Percentiles rank a stretch among this genome's conserved stretches.
Evolutionary conservation across 2,797 vertebrate species (phyloP).

Genomic region (Sebastes flavidus): DNA sequence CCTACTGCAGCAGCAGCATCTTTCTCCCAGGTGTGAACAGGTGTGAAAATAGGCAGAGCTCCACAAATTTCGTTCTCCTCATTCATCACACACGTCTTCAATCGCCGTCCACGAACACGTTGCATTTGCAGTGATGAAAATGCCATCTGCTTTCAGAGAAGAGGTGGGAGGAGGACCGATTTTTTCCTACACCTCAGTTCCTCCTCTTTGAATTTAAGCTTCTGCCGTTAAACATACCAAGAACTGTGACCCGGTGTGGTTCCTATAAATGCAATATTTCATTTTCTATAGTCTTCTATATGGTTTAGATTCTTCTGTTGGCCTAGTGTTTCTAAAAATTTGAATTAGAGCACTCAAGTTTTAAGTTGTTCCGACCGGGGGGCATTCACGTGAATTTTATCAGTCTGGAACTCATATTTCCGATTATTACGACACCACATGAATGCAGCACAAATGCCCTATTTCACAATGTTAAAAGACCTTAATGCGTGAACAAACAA

Average conservation of each 20-base stretch:
- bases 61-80: neutral
- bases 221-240: neutral
- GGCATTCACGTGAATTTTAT: too few species aligned
- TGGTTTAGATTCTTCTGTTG: too few species aligned
- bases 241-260: neutral
- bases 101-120: neutral
- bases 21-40: conserved; percentile 11
- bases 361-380: too few species aligned
- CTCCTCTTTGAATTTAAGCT: neutral
- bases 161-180: conserved; percentile 21
- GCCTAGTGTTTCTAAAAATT: neutral
- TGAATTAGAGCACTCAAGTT: too few species aligned
- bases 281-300: neutral
- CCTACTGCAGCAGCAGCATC: neutral
- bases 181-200: neutral
- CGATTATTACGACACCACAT: fast-evolving
- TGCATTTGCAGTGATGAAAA: conserved; percentile 15
- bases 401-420: too few species aligned
- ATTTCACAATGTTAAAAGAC: too few species aligned
- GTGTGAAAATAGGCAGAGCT: conserved; percentile 37
- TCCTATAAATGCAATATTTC: neutral
- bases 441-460: too few species aligned
- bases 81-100: conserved; percentile 13
- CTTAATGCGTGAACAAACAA: too few species aligned
- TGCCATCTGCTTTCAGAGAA: conserved; percentile 44